Evolutionary conservation across 64 coral and sea anemone genomes (phyloP).

Genomic region (Dendrophyllia cribrosa): DNA sequence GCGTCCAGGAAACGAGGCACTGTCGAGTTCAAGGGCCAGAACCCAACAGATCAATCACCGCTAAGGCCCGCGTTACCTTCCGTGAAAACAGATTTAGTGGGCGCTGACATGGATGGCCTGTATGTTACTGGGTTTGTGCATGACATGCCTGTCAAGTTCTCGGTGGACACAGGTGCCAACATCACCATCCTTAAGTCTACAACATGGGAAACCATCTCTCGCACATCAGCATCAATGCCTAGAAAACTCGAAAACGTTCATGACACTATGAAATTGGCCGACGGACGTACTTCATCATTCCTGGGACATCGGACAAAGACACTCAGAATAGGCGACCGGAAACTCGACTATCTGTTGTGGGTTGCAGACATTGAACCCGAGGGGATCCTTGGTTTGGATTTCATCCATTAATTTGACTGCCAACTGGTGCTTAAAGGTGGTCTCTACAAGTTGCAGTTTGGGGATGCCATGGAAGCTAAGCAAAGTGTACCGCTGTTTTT

Average conservation of each 20-base stretch:
- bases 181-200: slow-evolving; percentile 27
- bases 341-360: slow-evolving; percentile 8
- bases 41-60: not conserved
- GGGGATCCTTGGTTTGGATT: slow-evolving; percentile 59
- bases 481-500: no score
- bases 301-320: slow-evolving; percentile 3
- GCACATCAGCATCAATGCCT: not conserved
- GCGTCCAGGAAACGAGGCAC: slow-evolving; percentile 23
- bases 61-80: not conserved
- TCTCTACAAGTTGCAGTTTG: not conserved
- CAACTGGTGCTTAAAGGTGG: not conserved
- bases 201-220: not conserved
- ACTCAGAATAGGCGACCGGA: not conserved
- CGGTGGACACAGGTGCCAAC: slow-evolving; percentile 41
- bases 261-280: slow-evolving; percentile 34
- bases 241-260: not conserved
- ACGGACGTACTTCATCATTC: slow-evolving; percentile 21
- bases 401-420: not conserved
- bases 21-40: slow-evolving; percentile 38
- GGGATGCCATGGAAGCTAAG: no score
- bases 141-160: not conserved
- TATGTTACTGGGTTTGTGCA: no score
- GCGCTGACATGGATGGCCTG: slow-evolving; percentile 17
- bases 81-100: slow-evolving; percentile 2
- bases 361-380: slow-evolving; percentile 54